phyloP scores from a whole-genome alignment of 1,140 invertebrate genomes.

The Olivierus martensii region DNA sequence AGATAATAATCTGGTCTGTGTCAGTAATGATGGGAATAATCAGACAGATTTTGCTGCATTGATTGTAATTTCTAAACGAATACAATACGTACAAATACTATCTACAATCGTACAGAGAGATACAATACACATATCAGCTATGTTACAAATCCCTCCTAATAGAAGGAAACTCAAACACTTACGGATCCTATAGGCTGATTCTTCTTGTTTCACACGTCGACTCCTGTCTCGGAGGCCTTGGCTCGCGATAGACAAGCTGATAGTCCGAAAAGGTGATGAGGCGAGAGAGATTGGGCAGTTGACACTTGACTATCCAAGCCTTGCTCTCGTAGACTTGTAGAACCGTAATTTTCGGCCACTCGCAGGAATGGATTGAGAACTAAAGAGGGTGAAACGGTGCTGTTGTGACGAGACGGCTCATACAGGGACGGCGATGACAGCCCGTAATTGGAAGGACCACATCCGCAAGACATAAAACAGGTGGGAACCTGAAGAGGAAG shows the following conservation, averaged over 20 bases:
- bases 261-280: constrained; percentile 11
- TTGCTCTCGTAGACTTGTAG: neutral
- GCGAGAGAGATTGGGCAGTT: constrained; percentile 7
- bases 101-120: too few species aligned
- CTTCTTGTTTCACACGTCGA: neutral
- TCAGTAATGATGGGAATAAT: too few species aligned
- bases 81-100: too few species aligned
- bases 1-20: too few species aligned
- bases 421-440: neutral
- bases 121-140: too few species aligned
- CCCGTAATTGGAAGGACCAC: constrained; percentile 13
- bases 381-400: neutral
- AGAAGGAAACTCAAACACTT: too few species aligned
- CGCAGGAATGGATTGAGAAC: constrained; percentile 16
- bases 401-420: neutral
- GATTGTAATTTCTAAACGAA: too few species aligned
- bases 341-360: constrained; percentile 7
- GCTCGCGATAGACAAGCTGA: constrained; percentile 8
- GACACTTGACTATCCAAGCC: neutral
- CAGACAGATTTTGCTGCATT: too few species aligned
- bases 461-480: constrained; percentile 17
- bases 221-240: constrained; percentile 10
- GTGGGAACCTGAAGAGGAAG: constrained; percentile 8
- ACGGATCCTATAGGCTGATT: too few species aligned
- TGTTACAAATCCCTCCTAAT: too few species aligned